phyloP scores from a whole-genome alignment of 2,888 invertebrate species.

The Chrysomela aeneicollis region DNA sequence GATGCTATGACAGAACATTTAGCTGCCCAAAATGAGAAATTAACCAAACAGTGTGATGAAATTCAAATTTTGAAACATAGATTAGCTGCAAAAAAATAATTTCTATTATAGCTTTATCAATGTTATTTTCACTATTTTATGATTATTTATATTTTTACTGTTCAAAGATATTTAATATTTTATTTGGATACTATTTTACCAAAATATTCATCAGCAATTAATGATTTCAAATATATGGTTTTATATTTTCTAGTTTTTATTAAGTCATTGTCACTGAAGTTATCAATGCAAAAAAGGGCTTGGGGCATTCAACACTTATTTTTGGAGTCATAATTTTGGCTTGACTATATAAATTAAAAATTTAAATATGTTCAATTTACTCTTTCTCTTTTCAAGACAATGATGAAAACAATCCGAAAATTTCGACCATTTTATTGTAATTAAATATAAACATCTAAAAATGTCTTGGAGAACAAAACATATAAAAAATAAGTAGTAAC shows the following conservation, averaged over 20 bases:
- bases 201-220: background rate
- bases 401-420: background rate
- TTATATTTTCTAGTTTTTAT: background rate
- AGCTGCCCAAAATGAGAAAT: conserved; percentile 83
- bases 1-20: conserved; percentile 81
- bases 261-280: too few species aligned
- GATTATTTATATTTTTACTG: conserved; percentile 1
- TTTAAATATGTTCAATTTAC: too few species aligned
- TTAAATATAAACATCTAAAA: conserved; percentile 33
- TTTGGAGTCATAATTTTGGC: too few species aligned
- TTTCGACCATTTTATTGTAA: conserved; percentile 21
- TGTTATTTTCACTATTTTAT: background rate
- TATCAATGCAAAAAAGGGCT: too few species aligned
- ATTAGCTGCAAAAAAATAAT: conserved; percentile 51
- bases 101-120: background rate
- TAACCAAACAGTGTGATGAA: conserved; percentile 82
- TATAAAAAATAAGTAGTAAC: conserved; percentile 28
- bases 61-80: conserved; percentile 75
- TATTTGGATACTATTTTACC: background rate
- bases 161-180: background rate
- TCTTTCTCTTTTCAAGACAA: too few species aligned
- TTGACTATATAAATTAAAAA: too few species aligned
- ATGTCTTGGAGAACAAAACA: conserved; percentile 19
- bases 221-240: background rate
- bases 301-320: too few species aligned